Percentiles rank a stretch among this genome's conserved stretches.
These are phyloP conservation scores for Xerus rutilus DNA, from an alignment of 2,797 vertebrate species.

Conservation along the genomic window DNA sequence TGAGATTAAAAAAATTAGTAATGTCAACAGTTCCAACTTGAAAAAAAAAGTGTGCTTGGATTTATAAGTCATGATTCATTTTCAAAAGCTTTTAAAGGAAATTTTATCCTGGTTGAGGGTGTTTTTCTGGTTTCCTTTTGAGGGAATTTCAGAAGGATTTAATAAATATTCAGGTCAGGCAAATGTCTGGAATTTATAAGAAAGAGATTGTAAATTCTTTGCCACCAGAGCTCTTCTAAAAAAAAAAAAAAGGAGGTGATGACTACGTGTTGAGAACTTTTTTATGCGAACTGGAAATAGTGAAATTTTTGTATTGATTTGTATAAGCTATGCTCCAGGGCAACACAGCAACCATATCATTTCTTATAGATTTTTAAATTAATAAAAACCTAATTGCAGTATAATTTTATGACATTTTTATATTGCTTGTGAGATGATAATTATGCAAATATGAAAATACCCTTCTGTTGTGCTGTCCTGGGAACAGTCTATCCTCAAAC, in stretches of 20 bases:
- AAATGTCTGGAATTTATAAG: slow-evolving; percentile 6
- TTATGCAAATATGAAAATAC: slow-evolving; percentile 26
- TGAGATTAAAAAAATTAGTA: slow-evolving; percentile 1
- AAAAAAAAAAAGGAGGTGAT: slow-evolving; percentile 5
- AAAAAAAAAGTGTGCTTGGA: not conserved
- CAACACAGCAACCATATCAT: not conserved
- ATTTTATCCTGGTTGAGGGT: not conserved
- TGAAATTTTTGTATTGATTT: not conserved
- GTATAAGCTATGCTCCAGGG: not conserved
- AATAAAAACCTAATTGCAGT: slow-evolving; percentile 47
- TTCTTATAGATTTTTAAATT: slow-evolving; percentile 40
- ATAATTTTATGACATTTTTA: slow-evolving; percentile 44
- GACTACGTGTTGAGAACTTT: not conserved
- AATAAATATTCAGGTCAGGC: slow-evolving; percentile 35
- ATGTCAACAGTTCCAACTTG: not conserved
- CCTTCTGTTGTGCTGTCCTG: not conserved
- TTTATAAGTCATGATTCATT: slow-evolving; percentile 38
- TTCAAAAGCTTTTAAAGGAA: slow-evolving; percentile 53
- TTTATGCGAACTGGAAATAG: slow-evolving; percentile 3
- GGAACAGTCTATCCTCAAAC: not conserved
- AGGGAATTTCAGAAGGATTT: slow-evolving; percentile 40
- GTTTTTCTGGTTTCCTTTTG: not conserved
- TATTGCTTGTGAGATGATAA: slow-evolving; percentile 49
- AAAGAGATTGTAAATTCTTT: slow-evolving; percentile 15
- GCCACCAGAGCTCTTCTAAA: not conserved